A percentile compares a stretch with the other conserved stretches of the same genome.
These are phyloP conservation scores for Genyomyrus donnyi DNA, from an alignment of 2,113 vertebrate genomes.

Conservation along the genomic window DNA sequence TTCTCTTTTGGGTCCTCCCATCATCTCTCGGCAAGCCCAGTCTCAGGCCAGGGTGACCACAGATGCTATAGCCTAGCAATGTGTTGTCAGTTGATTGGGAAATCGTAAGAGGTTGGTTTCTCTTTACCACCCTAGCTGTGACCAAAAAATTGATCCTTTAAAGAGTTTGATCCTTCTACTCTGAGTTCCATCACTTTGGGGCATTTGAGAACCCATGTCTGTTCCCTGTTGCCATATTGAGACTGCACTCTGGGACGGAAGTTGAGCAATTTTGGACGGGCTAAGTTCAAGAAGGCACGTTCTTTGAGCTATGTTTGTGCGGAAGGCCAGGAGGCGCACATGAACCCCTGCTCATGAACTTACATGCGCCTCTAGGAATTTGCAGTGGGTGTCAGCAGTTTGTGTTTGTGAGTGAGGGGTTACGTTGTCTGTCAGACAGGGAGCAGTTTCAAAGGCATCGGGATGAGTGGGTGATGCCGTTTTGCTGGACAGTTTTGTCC, in stretches of 20 bases:
- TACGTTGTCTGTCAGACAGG: conserved; percentile 18
- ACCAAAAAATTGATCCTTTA: not conserved
- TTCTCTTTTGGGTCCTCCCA: not conserved
- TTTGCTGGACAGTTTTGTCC: not conserved
- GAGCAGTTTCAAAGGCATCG: not conserved
- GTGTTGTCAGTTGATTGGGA: not conserved
- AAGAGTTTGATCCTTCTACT: not conserved
- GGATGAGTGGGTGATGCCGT: conserved; percentile 13
- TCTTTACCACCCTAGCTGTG: not conserved
- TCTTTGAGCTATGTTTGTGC: not conserved
- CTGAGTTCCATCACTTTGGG: not conserved
- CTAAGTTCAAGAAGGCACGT: not conserved
- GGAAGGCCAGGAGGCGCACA: not conserved
- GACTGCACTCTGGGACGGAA: not conserved
- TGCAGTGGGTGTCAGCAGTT: not conserved
- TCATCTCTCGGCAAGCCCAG: not conserved
- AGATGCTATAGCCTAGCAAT: not conserved
- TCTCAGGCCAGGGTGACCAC: no score
- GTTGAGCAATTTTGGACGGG: not conserved
- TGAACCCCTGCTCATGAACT: not conserved
- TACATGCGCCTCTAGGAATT: not conserved
- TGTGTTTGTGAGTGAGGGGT: not conserved
- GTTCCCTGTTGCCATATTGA: conserved; percentile 1
- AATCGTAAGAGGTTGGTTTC: not conserved
- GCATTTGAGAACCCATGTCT: not conserved